Evolutionary conservation across 2,888 invertebrate genomes (phyloP).

Genomic region (Platynereis dumerilii): DNA sequence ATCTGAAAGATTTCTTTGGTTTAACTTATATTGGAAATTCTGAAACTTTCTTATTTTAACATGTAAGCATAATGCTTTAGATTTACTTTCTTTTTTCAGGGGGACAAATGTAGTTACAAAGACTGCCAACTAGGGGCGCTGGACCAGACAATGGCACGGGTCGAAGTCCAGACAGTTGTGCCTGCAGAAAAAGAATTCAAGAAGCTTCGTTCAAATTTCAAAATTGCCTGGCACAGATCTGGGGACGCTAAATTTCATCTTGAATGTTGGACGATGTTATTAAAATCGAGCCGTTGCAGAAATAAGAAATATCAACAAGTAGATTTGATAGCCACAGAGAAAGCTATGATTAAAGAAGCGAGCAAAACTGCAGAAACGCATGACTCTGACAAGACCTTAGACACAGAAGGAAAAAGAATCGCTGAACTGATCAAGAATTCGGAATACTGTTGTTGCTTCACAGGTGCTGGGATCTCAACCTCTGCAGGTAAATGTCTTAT

Average conservation of each 20-base stretch:
- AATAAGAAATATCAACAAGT: conserved; percentile 15
- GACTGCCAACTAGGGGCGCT: conserved; percentile 1
- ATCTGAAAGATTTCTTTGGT: too few relatives aligned
- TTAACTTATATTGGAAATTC: too few relatives aligned
- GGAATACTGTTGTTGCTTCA: conserved; percentile 50
- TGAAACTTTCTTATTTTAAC: too few relatives aligned
- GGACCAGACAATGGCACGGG: not conserved
- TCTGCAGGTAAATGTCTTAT: conserved; percentile 42
- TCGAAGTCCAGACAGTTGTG: conserved; percentile 15
- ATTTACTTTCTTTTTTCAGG: not conserved
- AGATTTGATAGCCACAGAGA: too few relatives aligned
- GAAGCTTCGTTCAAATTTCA: conserved; percentile 3
- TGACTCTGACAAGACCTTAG: conserved; percentile 39
- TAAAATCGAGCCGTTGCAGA: conserved; percentile 10
- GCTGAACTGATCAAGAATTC: conserved; percentile 43
- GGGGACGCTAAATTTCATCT: conserved; percentile 27
- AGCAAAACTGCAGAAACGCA: conserved; percentile 47
- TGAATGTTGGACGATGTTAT: conserved; percentile 22
- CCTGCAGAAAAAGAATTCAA: conserved; percentile 7
- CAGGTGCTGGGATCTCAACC: conserved; percentile 58
- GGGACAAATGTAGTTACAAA: not conserved
- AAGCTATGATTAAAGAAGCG: conserved; percentile 40
- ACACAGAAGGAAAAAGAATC: conserved; percentile 40
- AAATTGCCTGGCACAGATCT: conserved; percentile 14
- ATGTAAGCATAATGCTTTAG: too few relatives aligned